Evolutionary conservation across 2,888 invertebrate species (phyloP).

Genomic region (Phengaris arion): DNA sequence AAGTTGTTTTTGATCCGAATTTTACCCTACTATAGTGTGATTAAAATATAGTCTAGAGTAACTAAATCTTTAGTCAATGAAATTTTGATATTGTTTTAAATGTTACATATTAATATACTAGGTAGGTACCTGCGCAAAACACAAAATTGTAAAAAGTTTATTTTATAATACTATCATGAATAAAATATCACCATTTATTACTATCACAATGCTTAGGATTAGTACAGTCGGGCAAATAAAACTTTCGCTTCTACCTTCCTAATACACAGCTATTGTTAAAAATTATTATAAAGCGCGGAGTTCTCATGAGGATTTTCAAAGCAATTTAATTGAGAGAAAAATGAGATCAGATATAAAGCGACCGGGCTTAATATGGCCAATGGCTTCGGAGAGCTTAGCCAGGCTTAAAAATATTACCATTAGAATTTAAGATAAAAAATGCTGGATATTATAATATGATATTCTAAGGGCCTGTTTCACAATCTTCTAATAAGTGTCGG

Average conservation of each 20-base stretch:
- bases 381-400: conserved; percentile 1
- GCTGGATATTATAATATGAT: background rate
- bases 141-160: too few species aligned
- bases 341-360: conserved; percentile 7
- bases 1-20: too few species aligned
- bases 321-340: conserved; percentile 9
- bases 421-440: conserved; percentile 15
- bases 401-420: conserved; percentile 13
- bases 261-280: background rate
- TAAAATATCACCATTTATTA: background rate
- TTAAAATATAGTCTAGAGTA: too few species aligned
- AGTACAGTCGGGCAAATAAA: background rate
- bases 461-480: background rate
- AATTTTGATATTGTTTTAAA: too few species aligned
- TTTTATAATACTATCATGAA: background rate
- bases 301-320: conserved; percentile 11
- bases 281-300: background rate
- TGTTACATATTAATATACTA: too few species aligned
- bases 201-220: background rate
- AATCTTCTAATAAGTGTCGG: too few species aligned
- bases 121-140: too few species aligned
- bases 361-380: background rate
- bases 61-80: too few species aligned
- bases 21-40: too few species aligned
- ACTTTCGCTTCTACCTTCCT: background rate